These are phyloP conservation scores for Ascidia mentula DNA, from an alignment of 23 tunicate species.

Conservation along the genomic window DNA sequence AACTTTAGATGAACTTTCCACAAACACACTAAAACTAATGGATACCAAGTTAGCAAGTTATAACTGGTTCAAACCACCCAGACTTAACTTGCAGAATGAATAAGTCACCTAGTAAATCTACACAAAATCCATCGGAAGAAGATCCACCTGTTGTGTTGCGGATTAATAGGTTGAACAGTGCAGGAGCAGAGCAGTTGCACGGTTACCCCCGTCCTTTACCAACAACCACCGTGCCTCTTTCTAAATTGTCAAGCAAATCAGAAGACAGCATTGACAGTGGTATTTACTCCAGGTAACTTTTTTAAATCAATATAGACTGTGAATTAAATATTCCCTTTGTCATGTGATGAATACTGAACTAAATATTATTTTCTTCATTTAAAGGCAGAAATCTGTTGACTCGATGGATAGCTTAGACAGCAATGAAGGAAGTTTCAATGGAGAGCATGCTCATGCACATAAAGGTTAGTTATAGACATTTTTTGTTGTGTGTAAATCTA, in stretches of 20 bases:
- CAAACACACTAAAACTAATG: neutral
- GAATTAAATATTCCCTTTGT: no score
- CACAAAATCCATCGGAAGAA: neutral
- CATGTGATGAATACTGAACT: neutral
- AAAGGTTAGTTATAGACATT: no score
- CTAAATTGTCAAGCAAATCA: conserved; percentile 67
- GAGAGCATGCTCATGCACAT: conserved; percentile 1
- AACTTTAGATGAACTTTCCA: neutral
- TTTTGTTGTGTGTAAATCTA: no score
- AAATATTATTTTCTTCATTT: neutral
- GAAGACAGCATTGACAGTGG: conserved; percentile 93
- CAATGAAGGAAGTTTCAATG: conserved; percentile 43
- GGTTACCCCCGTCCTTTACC: neutral
- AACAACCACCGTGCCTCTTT: conserved; percentile 28
- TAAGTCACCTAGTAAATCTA: neutral
- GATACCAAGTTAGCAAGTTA: neutral
- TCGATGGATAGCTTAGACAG: conserved; percentile 94
- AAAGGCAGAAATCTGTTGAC: conserved; percentile 86
- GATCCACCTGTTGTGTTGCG: conserved; percentile 17
- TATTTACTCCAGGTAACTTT: conserved; percentile 57
- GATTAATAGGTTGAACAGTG: conserved; percentile 6
- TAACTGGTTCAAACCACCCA: neutral
- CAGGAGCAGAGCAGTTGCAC: conserved; percentile 11
- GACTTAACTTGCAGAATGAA: neutral
- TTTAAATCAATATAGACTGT: no score